Percentiles rank a stretch among this genome's conserved stretches.
These are phyloP conservation scores for Drosophila bunnanda DNA, from an alignment of 2,888 invertebrate species.

Conservation along the genomic window DNA sequence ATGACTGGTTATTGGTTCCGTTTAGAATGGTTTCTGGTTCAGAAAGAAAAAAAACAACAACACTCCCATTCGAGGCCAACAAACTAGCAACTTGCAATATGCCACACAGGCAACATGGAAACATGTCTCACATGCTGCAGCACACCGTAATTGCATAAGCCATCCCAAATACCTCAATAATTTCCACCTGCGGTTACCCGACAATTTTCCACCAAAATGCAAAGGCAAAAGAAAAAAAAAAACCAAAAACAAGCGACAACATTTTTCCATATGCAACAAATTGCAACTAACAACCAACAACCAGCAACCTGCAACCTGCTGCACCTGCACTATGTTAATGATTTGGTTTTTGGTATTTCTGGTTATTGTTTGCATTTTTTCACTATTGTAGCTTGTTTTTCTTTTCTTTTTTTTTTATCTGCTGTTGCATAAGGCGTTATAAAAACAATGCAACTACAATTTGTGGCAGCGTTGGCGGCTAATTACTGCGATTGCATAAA, in stretches of 20 bases:
- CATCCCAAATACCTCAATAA: conserved; percentile 63
- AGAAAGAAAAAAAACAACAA: background rate
- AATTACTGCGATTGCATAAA: conserved; percentile 73
- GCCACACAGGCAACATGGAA: conserved; percentile 54
- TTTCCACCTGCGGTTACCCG: conserved; percentile 52
- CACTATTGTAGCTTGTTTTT: conserved; percentile 17
- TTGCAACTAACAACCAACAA: conserved; percentile 29
- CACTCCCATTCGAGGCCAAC: conserved; percentile 20
- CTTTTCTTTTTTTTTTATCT: conserved; percentile 9
- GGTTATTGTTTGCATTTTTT: conserved; percentile 72
- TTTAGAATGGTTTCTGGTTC: conserved; percentile 53
- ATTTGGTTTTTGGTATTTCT: conserved; percentile 64
- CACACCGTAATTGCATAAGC: conserved; percentile 74
- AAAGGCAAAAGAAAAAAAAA: conserved; percentile 4
- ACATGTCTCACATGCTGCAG: conserved; percentile 65
- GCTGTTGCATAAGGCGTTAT: conserved; percentile 64
- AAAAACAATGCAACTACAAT: conserved; percentile 59
- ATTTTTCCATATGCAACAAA: conserved; percentile 45
- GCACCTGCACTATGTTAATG: conserved; percentile 63
- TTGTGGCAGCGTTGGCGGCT: conserved; percentile 60
- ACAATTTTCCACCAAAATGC: conserved; percentile 24
- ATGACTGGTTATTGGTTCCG: conserved; percentile 57
- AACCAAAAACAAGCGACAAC: conserved; percentile 23
- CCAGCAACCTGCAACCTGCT: conserved; percentile 52
- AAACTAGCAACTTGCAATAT: conserved; percentile 18